Evolutionary conservation across 1,140 invertebrate genomes (phyloP).

Genomic region (Drosophila guanche): DNA sequence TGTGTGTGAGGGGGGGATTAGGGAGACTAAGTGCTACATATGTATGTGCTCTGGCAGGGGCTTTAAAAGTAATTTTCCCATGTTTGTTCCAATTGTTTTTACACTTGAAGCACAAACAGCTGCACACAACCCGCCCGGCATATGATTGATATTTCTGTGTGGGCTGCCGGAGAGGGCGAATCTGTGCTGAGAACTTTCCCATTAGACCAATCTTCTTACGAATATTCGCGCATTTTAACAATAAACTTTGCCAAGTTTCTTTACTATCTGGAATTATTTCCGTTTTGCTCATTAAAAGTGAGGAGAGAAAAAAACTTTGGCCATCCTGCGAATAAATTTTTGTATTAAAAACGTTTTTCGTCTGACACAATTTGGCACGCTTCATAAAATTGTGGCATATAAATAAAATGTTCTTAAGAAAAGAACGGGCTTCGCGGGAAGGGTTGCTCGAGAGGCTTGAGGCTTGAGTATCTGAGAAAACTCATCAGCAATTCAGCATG

Average conservation of each 20-base stretch:
- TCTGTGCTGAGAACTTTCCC: slow-evolving; percentile 25
- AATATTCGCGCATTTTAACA: slow-evolving; percentile 10
- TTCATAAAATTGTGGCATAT: slow-evolving; percentile 50
- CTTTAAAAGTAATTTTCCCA: slow-evolving; percentile 73
- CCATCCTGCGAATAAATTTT: slow-evolving; percentile 53
- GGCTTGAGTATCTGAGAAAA: slow-evolving; percentile 14
- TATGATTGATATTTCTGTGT: slow-evolving; percentile 63
- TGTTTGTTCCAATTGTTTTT: slow-evolving; percentile 59
- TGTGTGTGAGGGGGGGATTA: slow-evolving; percentile 11
- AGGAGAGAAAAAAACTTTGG: slow-evolving; percentile 21
- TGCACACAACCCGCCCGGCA: slow-evolving; percentile 13
- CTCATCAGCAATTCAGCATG: slow-evolving; percentile 74
- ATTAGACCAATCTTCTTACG: slow-evolving; percentile 11
- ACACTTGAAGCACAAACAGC: slow-evolving; percentile 48
- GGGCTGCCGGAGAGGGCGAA: slow-evolving; percentile 11
- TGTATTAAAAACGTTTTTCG: slow-evolving; percentile 48
- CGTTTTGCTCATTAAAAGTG: slow-evolving; percentile 23
- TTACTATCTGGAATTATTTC: slow-evolving; percentile 24
- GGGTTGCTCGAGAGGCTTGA: slow-evolving; percentile 23
- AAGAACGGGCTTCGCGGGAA: slow-evolving; percentile 9
- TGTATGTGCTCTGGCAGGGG: slow-evolving; percentile 45
- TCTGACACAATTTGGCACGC: slow-evolving; percentile 47
- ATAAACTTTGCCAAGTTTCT: slow-evolving; percentile 22
- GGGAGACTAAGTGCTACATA: slow-evolving; percentile 60
- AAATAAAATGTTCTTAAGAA: slow-evolving; percentile 43